Base-by-base conservation (phyloP, 1,140 invertebrate genomes). In the Diabrotica virgifera region DNA sequence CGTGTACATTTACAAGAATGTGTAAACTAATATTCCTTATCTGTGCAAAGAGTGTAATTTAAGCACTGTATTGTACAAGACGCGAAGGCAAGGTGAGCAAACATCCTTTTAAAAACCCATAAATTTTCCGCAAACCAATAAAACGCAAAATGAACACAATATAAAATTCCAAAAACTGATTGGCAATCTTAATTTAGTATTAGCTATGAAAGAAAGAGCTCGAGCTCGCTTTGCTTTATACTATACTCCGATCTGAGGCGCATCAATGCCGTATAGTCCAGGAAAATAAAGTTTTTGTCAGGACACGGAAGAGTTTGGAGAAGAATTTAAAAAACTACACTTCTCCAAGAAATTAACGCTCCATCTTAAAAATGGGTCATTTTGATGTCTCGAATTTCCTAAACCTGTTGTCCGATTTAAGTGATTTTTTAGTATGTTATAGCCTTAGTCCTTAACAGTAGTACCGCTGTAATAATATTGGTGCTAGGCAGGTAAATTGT, bases 131-230 rank as follows among this genome's bases (percentile, higher is more conserved):
- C 13, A 56, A 64, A 67, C 62, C 55, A 63, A 67, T 64, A 68
- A 68, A 68, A 59, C 52, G 58, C 53, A 65, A 54, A 68, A 68
- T 68, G 62, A 65, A 62, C 46, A 64, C 64, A 68, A 62, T 65
- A 68, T 59, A 68, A 65, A 68, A 68, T 65, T 68, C 67, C 57
- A 61, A 66, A 69, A 69, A 66, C 67, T 69, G 67, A 69, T 69
- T 69, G 65, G 64, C 66, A 66, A 69, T 69, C 67, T 69, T 69
- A 69, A 69, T 69, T 69, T 69, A 69, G 55, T 64, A 66, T 69
- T 66, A 63, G 59, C 55, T 69, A 69, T 66, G 67, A 65, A 66
- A 66, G 59, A 65, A 60, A 24, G 52, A 54, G 36, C 40, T n/a
- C n/a, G 52, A 54, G 36, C 56, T 66, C 59, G 52, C 52, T 52